phyloP scores from a whole-genome alignment of 53 echinoderm and acorn worm species.

The Crossaster papposus region DNA sequence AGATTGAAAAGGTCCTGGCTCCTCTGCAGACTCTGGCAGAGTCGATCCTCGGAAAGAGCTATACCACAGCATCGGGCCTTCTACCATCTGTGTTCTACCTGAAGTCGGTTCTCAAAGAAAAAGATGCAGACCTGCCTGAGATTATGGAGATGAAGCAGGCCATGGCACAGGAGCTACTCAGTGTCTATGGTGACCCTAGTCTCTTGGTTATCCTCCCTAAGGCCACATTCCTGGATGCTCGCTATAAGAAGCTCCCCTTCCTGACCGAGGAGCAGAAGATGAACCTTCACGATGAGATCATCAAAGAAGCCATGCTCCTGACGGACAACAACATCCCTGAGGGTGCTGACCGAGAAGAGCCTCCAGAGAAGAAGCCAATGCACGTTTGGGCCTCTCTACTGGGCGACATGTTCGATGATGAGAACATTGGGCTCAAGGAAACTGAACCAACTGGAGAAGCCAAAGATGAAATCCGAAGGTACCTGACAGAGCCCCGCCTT shows the following conservation, averaged over 20 bases:
- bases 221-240: slow-evolving; percentile 49
- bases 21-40: slow-evolving; percentile 48
- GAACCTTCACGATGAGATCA: slow-evolving; percentile 38
- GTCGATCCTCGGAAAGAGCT: slow-evolving; percentile 46
- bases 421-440: slow-evolving; percentile 26
- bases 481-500: slow-evolving; percentile 52
- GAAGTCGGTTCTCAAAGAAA: slow-evolving; percentile 47
- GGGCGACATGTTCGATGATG: slow-evolving; percentile 50
- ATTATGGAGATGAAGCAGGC: slow-evolving; percentile 53
- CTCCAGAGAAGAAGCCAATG: slow-evolving; percentile 48
- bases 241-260: slow-evolving; percentile 60
- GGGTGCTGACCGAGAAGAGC: slow-evolving; percentile 9
- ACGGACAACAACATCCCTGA: slow-evolving; percentile 30
- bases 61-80: slow-evolving; percentile 39
- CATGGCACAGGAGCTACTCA: slow-evolving; percentile 37
- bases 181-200: slow-evolving; percentile 43
- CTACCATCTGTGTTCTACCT: slow-evolving; percentile 50
- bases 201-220: slow-evolving; percentile 44
- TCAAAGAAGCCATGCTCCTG: slow-evolving; percentile 25
- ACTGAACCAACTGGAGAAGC: slow-evolving; percentile 34
- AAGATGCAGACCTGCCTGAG: slow-evolving; percentile 41
- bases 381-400: slow-evolving; percentile 49
- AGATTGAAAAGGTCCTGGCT: slow-evolving; percentile 54
- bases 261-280: slow-evolving; percentile 37
- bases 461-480: slow-evolving; percentile 52